These are phyloP conservation scores for Falco novaeseelandiae DNA, from an alignment of 2,797 vertebrate genomes.

Conservation along the genomic window DNA sequence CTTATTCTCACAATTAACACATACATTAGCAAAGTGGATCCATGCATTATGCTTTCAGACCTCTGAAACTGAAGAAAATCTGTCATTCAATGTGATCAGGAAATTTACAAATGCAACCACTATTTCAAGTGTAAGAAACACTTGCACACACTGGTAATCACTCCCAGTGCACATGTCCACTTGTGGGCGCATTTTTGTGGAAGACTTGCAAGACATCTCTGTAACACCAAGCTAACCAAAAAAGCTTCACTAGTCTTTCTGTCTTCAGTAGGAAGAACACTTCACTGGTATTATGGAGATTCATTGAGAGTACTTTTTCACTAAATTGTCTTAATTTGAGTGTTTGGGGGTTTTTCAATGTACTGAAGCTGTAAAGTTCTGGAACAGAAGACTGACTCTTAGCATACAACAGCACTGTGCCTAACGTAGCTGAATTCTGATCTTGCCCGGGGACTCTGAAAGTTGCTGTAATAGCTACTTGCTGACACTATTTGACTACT, in stretches of 20 bases:
- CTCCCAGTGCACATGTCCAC: accelerated
- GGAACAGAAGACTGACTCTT: neutral
- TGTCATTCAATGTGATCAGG: neutral
- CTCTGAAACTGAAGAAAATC: neutral
- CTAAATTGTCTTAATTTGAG: neutral
- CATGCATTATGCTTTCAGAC: neutral
- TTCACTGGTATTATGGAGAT: neutral
- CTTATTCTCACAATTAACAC: neutral
- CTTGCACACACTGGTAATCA: neutral
- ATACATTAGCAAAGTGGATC: neutral
- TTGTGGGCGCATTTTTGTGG: neutral
- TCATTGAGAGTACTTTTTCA: neutral
- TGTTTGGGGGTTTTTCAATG: neutral
- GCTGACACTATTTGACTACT: neutral
- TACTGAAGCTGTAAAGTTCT: neutral
- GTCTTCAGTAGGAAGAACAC: neutral
- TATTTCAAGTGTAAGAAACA: neutral
- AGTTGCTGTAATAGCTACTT: neutral
- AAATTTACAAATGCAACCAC: neutral
- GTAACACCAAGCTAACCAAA: too few species aligned
- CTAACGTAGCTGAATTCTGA: neutral
- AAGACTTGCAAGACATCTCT: neutral
- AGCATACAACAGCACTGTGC: neutral
- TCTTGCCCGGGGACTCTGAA: neutral
- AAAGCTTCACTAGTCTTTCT: neutral